Conservation (phyloP, 1,140 invertebrate species). For the Pararge aegeria region DNA sequence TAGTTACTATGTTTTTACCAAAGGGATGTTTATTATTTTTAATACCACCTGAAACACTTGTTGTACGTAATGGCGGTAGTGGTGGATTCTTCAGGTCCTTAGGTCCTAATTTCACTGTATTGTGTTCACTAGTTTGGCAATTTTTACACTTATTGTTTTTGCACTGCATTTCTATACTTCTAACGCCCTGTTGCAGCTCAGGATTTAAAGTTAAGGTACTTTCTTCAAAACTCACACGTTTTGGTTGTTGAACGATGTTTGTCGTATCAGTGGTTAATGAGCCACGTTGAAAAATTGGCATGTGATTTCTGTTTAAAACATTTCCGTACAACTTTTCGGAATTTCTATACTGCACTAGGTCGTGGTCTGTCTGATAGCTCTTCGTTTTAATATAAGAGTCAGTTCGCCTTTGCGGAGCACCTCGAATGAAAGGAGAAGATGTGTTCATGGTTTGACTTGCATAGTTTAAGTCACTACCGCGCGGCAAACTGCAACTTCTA, state of each 20-base stretch:
- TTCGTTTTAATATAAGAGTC: constrained; percentile 54
- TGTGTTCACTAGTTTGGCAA: constrained; percentile 20
- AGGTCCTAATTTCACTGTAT: constrained; percentile 13
- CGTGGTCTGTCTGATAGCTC: constrained; percentile 32
- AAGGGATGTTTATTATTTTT: constrained; percentile 36
- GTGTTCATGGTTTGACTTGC: constrained; percentile 41
- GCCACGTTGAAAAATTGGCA: constrained; percentile 32
- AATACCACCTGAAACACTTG: constrained; percentile 48
- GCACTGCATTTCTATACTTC: not conserved
- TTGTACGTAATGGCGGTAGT: constrained; percentile 49
- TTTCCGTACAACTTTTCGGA: constrained; percentile 40
- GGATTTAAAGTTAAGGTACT: constrained; percentile 11
- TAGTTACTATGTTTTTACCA: constrained; percentile 33
- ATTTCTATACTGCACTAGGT: constrained; percentile 49
- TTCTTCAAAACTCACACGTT: constrained; percentile 56
- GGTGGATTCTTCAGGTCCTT: constrained; percentile 37
- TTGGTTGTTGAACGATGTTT: constrained; percentile 34
- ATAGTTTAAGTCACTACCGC: constrained; percentile 42
- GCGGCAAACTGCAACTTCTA: constrained; percentile 51
- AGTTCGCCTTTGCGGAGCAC: constrained; percentile 53
- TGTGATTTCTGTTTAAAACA: constrained; percentile 18
- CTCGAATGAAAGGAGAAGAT: constrained; percentile 46
- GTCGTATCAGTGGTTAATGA: constrained; percentile 31
- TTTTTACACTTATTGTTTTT: constrained; percentile 5
- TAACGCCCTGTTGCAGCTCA: not conserved